A percentile compares a stretch with the other conserved stretches of the same genome.
These are phyloP conservation scores for Pseudoatta argentina DNA, from an alignment of 1,140 invertebrate species.

Conservation along the genomic window DNA sequence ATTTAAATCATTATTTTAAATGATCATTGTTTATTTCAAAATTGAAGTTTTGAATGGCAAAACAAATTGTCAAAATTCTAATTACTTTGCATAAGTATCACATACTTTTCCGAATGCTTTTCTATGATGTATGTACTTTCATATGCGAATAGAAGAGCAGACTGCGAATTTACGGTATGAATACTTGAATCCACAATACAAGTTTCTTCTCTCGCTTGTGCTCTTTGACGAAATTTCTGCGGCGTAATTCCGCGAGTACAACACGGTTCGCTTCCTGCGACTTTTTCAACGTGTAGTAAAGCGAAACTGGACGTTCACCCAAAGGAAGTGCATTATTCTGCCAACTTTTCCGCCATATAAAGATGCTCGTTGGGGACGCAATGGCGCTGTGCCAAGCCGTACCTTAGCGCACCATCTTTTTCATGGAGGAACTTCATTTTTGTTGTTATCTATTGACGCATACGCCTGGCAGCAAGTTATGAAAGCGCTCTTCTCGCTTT, in stretches of 20 bases:
- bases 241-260: slow-evolving; percentile 40
- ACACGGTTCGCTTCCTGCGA: slow-evolving; percentile 67
- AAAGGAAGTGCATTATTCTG: slow-evolving; percentile 70
- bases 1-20: neutral
- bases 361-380: slow-evolving; percentile 65
- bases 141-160: neutral
- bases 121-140: neutral
- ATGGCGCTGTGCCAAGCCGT: slow-evolving; percentile 65
- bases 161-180: slow-evolving; percentile 16
- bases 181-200: slow-evolving; percentile 46
- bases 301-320: slow-evolving; percentile 63
- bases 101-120: neutral
- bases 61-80: neutral
- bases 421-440: slow-evolving; percentile 56
- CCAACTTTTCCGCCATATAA: slow-evolving; percentile 69
- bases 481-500: slow-evolving; percentile 49
- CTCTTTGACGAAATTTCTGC: slow-evolving; percentile 46
- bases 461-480: slow-evolving; percentile 40
- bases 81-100: neutral
- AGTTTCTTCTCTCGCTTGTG: slow-evolving; percentile 24
- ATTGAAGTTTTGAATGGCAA: neutral
- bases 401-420: slow-evolving; percentile 67
- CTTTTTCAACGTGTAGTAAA: slow-evolving; percentile 69
- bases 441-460: slow-evolving; percentile 62
- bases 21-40: neutral